Evolutionary conservation across 2,797 vertebrate genomes (phyloP), one percentile per base, ranked within the genome.

Genomic region (Phataginus tetradactyla): DNA sequence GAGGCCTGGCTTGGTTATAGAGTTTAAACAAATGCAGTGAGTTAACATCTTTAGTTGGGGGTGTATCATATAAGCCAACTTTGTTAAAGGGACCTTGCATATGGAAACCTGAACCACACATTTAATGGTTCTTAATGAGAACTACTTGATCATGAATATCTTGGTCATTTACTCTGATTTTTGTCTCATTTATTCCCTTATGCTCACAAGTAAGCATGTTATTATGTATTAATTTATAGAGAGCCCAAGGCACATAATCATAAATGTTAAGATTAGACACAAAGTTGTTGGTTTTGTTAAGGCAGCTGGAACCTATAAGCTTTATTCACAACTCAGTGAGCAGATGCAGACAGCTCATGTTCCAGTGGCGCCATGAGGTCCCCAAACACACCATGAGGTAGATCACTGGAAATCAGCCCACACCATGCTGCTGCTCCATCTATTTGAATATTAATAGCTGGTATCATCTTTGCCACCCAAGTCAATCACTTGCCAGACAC

Each of bases 11-110:
- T 74, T 94, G 85, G 63, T 80, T 92, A 94, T 37, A 64, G 85
- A 57, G 45, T 90, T 94, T 95, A 90, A 97, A 97, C 85, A 95
- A 95, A 72, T 27, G 72, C 66, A 92, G 72, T 37, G 49, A 92
- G 66, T 94, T 90, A 92, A 77, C 32, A 57, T 95, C 59, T 92
- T 77, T 61, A 80, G 69, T 75, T 7, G 17, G 66, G 59, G n/a
- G 45, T 25, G 8, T 39, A 74, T 78, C 85, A 64, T 6, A 71
- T 29, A 91, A 85, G 61, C 45, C n/a, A 12, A 85, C 87, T 61
- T 81, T 94, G 91, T 93, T 90, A 96, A 93, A 90, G 45, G 64
- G 71, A 63, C 5, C 29, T 89, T 90, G 42, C 10, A 42, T 32
- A 34, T 37, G 71, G 84, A 97, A 95, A 90, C 51, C 32, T 2